These are phyloP conservation scores for Bagarius yarrelli DNA, from an alignment of 2,113 vertebrate genomes.

Conservation along the genomic window DNA sequence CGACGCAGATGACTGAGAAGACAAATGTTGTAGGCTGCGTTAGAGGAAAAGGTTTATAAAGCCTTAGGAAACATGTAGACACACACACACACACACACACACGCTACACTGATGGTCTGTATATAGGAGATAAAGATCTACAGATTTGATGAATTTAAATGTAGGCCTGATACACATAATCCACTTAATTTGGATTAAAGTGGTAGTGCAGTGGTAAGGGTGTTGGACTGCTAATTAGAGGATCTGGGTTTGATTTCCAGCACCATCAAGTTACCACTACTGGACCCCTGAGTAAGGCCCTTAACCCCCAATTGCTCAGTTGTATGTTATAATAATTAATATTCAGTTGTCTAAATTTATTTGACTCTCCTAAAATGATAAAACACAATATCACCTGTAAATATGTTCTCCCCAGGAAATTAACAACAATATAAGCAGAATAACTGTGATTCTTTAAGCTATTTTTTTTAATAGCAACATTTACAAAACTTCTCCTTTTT, in stretches of 20 bases:
- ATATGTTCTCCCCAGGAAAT: too few species aligned
- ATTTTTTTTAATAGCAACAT: too few species aligned
- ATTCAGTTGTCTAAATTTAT: neutral
- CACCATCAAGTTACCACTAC: too few species aligned
- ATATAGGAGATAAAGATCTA: conserved; percentile 1
- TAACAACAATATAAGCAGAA: too few species aligned
- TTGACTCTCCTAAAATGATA: neutral
- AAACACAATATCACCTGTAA: too few species aligned
- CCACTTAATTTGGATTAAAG: neutral
- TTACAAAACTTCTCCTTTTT: too few species aligned
- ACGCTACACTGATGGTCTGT: conserved; percentile 6
- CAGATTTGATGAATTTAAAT: neutral
- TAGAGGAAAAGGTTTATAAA: conserved; percentile 12
- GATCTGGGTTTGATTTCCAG: too few species aligned
- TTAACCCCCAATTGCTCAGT: too few species aligned
- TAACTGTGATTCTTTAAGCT: too few species aligned
- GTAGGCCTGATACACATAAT: neutral
- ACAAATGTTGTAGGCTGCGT: neutral
- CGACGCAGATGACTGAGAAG: conserved; percentile 11
- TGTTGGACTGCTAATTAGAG: too few species aligned
- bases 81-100: conserved; percentile 8
- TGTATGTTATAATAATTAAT: neutral
- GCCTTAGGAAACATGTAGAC: conserved; percentile 10
- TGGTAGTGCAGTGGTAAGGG: too few species aligned
- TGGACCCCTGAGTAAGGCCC: too few species aligned